Conservation (phyloP, 2,888 invertebrate species). For the Noctua pronuba region DNA sequence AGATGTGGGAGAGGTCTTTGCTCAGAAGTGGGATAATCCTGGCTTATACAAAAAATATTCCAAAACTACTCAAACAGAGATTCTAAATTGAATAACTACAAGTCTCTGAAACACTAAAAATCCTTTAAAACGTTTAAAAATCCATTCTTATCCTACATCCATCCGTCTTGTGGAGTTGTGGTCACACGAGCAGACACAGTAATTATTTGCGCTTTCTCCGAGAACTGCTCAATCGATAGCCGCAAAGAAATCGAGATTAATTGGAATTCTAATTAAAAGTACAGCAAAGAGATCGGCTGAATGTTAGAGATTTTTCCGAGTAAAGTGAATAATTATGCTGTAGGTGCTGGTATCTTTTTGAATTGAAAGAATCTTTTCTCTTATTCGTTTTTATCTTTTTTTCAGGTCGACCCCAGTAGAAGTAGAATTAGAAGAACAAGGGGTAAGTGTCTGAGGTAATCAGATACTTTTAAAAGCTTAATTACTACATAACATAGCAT, state of each 20-base stretch:
- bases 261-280: slow-evolving; percentile 71
- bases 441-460: background rate
- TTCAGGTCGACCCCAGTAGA: background rate
- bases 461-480: background rate
- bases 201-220: slow-evolving; percentile 34
- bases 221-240: slow-evolving; percentile 29
- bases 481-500: background rate
- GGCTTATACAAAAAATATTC: background rate
- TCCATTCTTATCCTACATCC: background rate
- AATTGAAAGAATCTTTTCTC: slow-evolving; percentile 6
- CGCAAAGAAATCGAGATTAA: slow-evolving; percentile 66
- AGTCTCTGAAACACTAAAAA: background rate
- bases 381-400: background rate
- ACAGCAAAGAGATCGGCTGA: slow-evolving; percentile 36
- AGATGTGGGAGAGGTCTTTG: background rate
- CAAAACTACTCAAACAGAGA: background rate
- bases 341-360: background rate
- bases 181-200: background rate
- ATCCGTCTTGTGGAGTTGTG: background rate
- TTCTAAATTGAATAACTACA: background rate
- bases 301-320: slow-evolving; percentile 11
- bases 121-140: background rate
- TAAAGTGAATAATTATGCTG: slow-evolving; percentile 24
- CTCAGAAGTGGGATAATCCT: background rate
- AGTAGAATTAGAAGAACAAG: background rate